Percentiles rank a stretch among this genome's conserved stretches.
phyloP scores from a whole-genome alignment of 2,113 vertebrate genomes.

The Siphamia tubifer region DNA sequence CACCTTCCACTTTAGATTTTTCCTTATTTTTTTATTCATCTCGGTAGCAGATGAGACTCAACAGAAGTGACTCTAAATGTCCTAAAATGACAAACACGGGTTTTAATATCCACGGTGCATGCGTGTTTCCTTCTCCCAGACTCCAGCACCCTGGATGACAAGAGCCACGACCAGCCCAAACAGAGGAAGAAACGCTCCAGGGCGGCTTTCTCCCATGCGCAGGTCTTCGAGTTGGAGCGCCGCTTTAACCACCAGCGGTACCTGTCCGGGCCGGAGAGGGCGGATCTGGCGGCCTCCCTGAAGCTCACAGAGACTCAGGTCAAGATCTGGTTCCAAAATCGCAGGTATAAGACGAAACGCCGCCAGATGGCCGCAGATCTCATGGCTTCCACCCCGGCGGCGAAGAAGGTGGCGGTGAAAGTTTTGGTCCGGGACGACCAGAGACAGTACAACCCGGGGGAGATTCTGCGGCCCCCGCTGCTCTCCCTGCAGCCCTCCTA shows the following conservation, averaged over 20 bases:
- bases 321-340: slow-evolving; percentile 99
- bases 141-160: slow-evolving; percentile 73
- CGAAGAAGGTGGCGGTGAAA: slow-evolving; percentile 97
- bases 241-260: slow-evolving; percentile 99
- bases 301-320: slow-evolving; percentile 99
- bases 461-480: slow-evolving; percentile 89
- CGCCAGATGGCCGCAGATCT: slow-evolving; percentile 96
- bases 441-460: slow-evolving; percentile 95
- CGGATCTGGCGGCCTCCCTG: slow-evolving; percentile 94
- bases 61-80: not conserved
- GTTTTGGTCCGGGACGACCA: slow-evolving; percentile 97
- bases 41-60: not conserved
- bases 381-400: slow-evolving; percentile 89
- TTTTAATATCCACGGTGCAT: not conserved
- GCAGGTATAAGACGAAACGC: slow-evolving; percentile 98
- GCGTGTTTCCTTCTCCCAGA: slow-evolving; percentile 52
- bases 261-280: slow-evolving; percentile 95
- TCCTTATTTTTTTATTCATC: not conserved
- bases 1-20: too few species aligned
- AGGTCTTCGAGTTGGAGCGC: slow-evolving; percentile 98
- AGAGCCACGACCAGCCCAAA: slow-evolving; percentile 82
- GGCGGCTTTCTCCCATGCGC: slow-evolving; percentile 97
- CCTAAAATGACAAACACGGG: not conserved
- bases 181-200: slow-evolving; percentile 96
- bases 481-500: slow-evolving; percentile 91